A percentile compares a stretch with the other conserved stretches of the same genome.
These are phyloP conservation scores for Festucalex cinctus DNA, from an alignment of 2,113 vertebrate species.

Conservation along the genomic window DNA sequence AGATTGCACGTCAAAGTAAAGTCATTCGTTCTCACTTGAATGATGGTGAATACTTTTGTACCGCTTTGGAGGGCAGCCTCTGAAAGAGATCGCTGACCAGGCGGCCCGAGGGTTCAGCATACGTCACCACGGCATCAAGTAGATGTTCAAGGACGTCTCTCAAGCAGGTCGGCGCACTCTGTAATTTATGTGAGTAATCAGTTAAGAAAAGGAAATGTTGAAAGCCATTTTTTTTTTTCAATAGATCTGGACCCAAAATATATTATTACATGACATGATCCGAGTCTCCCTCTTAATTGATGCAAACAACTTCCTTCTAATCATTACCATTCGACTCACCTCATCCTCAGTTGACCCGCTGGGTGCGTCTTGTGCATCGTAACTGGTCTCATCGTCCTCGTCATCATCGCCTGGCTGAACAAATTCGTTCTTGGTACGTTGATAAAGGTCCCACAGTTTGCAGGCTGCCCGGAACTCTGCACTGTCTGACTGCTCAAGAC, in stretches of 20 bases:
- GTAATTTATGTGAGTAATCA: conserved; percentile 13
- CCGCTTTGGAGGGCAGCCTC: conserved; percentile 98
- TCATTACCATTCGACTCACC: conserved; percentile 53
- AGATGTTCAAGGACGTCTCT: conserved; percentile 93
- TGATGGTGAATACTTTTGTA: conserved; percentile 52
- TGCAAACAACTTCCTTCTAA: neutral
- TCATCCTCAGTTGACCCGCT: conserved; percentile 84
- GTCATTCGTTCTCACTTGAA: neutral
- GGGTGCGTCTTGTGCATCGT: conserved; percentile 83
- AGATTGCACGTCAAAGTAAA: conserved; percentile 18
- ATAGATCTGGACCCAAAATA: neutral
- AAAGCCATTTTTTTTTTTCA: no score
- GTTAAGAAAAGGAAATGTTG: neutral
- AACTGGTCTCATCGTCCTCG: conserved; percentile 88
- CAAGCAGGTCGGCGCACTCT: conserved; percentile 83
- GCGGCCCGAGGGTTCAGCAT: conserved; percentile 86
- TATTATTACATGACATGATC: no score
- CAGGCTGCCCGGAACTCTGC: conserved; percentile 94
- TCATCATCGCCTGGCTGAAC: conserved; percentile 92
- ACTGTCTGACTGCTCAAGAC: conserved; percentile 80
- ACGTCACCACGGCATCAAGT: conserved; percentile 86
- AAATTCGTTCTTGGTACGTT: conserved; percentile 96
- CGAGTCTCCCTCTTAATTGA: no score
- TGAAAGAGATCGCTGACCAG: conserved; percentile 97
- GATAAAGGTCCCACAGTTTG: conserved; percentile 95